A percentile compares a stretch with the other conserved stretches of the same genome.
These are phyloP conservation scores for Lepilemur ruficaudatus DNA, from an alignment of 2,797 vertebrate species.

Conservation along the genomic window DNA sequence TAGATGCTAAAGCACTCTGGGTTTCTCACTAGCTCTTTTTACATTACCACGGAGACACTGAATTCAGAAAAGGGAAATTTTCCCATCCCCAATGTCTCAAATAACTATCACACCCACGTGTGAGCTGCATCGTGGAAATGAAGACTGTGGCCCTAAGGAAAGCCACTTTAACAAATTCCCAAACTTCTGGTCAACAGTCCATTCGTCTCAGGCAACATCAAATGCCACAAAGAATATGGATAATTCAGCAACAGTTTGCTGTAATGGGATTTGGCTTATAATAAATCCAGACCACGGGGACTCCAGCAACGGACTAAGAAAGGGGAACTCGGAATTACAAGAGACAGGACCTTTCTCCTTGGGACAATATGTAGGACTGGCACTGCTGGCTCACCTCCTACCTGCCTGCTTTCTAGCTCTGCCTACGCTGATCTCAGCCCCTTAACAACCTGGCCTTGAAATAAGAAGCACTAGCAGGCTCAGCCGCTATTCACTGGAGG, in stretches of 20 bases:
- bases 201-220: not conserved
- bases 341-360: not conserved
- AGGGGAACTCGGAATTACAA: not conserved
- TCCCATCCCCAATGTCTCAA: not conserved
- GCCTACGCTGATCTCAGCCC: not conserved
- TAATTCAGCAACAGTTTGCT: not conserved
- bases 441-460: not conserved
- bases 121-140: not conserved
- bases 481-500: not conserved
- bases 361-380: not conserved
- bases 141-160: not conserved
- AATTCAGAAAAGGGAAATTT: not conserved
- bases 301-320: not conserved
- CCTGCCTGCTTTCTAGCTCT: not conserved
- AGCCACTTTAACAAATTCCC: not conserved
- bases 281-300: not conserved
- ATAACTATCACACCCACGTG: not conserved
- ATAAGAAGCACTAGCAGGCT: not conserved
- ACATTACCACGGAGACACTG: not conserved
- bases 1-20: not conserved
- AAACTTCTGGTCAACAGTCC: not conserved
- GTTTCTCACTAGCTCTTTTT: not conserved
- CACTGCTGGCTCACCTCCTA: not conserved
- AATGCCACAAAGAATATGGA: not conserved
- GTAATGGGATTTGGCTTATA: not conserved